Evolutionary conservation across 2,113 vertebrate species (phyloP), one percentile per base, ranked within the genome.

Genomic region (Columba janthina): DNA sequence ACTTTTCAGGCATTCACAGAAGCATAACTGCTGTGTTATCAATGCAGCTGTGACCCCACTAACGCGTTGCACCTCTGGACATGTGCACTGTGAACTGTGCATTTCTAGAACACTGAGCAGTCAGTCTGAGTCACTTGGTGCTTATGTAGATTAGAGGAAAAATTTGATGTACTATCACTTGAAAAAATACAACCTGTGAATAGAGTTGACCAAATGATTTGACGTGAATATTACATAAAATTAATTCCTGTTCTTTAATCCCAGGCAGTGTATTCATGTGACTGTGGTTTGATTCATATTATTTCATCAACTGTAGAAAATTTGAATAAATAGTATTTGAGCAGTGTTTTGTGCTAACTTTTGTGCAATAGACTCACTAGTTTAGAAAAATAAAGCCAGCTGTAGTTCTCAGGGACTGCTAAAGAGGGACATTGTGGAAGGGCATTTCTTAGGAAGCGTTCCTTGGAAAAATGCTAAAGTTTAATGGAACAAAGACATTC

Each of bases 291-390:
- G 29, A 48, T 60, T 71, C 28, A 15, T 32, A 44, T 58, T 46
- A 72, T 66, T 87, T 69, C 69, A 62, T 46, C 46, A 88, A 12
- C 9, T 74, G 48, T 28, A 69, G 54, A 64, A 73, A 77, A 40
- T 12, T 40, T 10, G 26, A 53, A 64, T 50, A n/a, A 50, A 10
- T 60, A 13, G 12, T 26, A 29, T 51, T 18, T 67, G 25, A 75
- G 7, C 21, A 53, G 19, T 36, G 11, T 53, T 85, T 87, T 79
- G 51, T 26, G 10, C 19, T 46, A 70, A 61, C 17, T 89, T 92
- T 60, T 54, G 19, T 53, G 48, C 0, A 1, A 46, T 34, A 67
- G 13, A 31, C 15, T 82, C 8, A 50, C 11, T 0, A 0, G 18
- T 58, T 94, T 71, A 44, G 22, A 44, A 42, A 88, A 77, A 69